These are phyloP conservation scores for Frankliniella intonsa DNA, from an alignment of 2,888 invertebrate genomes.

Conservation along the genomic window DNA sequence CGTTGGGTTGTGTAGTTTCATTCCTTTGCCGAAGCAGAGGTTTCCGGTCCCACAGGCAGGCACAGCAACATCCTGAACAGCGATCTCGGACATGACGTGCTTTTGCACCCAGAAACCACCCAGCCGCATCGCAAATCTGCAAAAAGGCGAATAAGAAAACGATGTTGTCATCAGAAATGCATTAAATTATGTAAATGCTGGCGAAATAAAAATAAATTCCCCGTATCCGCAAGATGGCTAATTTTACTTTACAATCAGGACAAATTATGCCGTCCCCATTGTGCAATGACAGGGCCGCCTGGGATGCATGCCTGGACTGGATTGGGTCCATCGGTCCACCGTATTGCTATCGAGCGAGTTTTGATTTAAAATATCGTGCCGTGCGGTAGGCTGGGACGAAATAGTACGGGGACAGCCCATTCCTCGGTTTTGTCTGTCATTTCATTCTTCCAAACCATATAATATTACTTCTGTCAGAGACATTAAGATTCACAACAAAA, in stretches of 20 bases:
- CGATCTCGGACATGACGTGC: no score
- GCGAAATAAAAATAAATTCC: background rate
- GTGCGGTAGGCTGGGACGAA: no score
- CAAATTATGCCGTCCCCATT: slow-evolving; percentile 25
- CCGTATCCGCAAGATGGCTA: slow-evolving; percentile 16
- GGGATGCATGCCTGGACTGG: background rate
- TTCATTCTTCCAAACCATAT: no score
- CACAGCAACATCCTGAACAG: no score
- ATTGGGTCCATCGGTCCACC: no score
- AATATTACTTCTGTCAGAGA: no score
- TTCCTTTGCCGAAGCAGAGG: no score
- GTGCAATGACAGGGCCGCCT: slow-evolving; percentile 16
- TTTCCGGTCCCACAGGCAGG: no score
- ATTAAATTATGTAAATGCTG: slow-evolving; percentile 6
- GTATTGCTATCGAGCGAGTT: background rate
- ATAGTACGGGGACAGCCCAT: no score
- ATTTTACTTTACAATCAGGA: slow-evolving; percentile 25
- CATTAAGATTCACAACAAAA: no score
- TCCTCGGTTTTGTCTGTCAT: no score
- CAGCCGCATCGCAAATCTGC: background rate
- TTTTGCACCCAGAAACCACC: background rate
- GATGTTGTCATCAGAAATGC: background rate
- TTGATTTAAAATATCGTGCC: background rate
- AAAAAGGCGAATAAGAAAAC: background rate
- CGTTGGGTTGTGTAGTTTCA: no score